phyloP scores from a whole-genome alignment of 2,797 vertebrate species.

The Serranus cabrilla region DNA sequence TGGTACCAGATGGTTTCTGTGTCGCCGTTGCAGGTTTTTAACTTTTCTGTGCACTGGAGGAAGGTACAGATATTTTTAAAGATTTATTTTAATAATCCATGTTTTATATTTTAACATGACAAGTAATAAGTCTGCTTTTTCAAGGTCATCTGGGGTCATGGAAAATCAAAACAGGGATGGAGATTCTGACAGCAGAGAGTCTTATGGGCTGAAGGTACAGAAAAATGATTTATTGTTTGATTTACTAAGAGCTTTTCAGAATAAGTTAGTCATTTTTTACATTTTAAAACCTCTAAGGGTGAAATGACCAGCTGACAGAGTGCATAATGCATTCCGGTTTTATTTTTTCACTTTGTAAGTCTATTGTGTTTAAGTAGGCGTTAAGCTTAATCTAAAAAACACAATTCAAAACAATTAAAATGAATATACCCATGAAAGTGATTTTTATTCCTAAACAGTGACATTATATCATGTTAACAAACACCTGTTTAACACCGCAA shows the following conservation, averaged over 20 bases:
- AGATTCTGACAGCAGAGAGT: slow-evolving; percentile 29
- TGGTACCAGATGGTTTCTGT: background rate
- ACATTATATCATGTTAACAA: no score
- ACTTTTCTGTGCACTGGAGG: background rate
- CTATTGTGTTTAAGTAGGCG: no score
- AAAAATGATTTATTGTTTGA: background rate
- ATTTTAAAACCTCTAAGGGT: no score
- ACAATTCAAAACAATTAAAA: no score
- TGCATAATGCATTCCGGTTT: no score
- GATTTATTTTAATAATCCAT: background rate
- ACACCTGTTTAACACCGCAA: no score
- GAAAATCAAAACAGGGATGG: slow-evolving; percentile 17
- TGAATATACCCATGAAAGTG: no score
- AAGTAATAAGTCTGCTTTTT: background rate
- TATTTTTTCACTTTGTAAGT: no score
- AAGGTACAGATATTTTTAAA: background rate
- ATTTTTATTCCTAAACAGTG: no score
- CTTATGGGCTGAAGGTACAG: slow-evolving; percentile 32
- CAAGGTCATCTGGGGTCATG: slow-evolving; percentile 21
- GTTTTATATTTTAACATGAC: background rate
- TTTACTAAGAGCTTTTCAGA: background rate
- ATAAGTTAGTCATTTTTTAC: no score
- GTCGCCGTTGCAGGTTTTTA: background rate
- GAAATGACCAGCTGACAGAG: no score
- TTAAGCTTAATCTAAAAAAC: no score